Percentiles rank a stretch among this genome's conserved stretches.
Conservation (phyloP, 2,113 vertebrate genomes). For the Lagopus leucura region DNA sequence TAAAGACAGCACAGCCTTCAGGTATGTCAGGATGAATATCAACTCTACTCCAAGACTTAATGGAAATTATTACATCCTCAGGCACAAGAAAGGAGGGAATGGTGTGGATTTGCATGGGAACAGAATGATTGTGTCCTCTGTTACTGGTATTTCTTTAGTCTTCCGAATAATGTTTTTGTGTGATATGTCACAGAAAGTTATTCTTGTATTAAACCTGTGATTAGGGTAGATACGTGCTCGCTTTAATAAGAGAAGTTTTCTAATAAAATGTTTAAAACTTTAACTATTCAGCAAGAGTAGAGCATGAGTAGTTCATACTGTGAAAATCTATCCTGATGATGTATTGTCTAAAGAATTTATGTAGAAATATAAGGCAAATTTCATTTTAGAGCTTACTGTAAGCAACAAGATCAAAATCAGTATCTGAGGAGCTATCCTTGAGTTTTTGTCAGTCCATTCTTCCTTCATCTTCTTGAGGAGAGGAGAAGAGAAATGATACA, state of each 20-base stretch:
- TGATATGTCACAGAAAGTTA: background rate
- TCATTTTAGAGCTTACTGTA: background rate
- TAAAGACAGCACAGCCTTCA: too few relatives aligned
- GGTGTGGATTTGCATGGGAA: background rate
- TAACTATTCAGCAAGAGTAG: background rate
- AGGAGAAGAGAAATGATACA: background rate
- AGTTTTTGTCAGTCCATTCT: background rate
- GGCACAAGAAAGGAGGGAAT: background rate
- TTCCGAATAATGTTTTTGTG: background rate
- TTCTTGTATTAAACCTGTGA: background rate
- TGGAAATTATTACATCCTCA: background rate
- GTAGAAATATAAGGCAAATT: background rate
- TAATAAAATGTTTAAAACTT: background rate
- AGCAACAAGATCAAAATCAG: background rate
- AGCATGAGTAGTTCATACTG: background rate
- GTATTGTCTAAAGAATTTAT: background rate
- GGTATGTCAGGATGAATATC: background rate
- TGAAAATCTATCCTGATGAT: background rate
- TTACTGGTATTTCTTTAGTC: background rate
- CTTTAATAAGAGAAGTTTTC: background rate
- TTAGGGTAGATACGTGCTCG: background rate
- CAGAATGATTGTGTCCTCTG: background rate
- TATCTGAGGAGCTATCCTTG: background rate
- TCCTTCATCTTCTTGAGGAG: background rate
- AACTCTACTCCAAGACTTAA: background rate